Conservation (phyloP, 2,888 invertebrate species). For the Xestobium rufovillosum region DNA sequence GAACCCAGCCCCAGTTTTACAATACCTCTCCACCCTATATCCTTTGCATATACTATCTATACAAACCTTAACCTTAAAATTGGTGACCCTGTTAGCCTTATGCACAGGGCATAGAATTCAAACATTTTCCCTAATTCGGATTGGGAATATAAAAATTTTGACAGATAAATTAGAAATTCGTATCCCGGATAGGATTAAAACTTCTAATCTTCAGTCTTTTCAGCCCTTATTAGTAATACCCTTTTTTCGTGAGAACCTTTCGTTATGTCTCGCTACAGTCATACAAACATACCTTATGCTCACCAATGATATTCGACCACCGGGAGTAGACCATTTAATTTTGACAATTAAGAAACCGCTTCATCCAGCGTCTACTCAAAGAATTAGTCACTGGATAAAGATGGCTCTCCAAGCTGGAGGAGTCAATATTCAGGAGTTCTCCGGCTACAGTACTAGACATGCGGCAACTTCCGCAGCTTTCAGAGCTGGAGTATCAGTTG, state of each 20-base stretch:
- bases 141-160: conserved; percentile 13
- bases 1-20: conserved; percentile 22
- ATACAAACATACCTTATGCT: conserved; percentile 1
- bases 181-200: conserved; percentile 18
- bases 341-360: conserved; percentile 20
- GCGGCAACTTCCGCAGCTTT: conserved; percentile 17
- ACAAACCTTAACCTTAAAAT: conserved; percentile 6
- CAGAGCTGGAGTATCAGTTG: conserved; percentile 14
- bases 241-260: conserved; percentile 6
- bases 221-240: conserved; percentile 5
- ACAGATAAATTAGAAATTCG: conserved; percentile 11
- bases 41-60: no score
- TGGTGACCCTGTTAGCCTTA: conserved; percentile 9
- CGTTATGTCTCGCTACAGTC: conserved; percentile 4
- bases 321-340: conserved; percentile 9
- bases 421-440: conserved; percentile 13
- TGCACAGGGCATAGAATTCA: conserved; percentile 14
- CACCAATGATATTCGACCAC: conserved; percentile 9
- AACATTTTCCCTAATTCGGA: conserved; percentile 14
- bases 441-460: conserved; percentile 18
- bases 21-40: conserved; percentile 9
- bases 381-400: conserved; percentile 22
- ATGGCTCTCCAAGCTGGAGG: conserved; percentile 13
- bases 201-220: conserved; percentile 5
- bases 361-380: conserved; percentile 17